Conservation (phyloP, 2,113 vertebrate genomes). For the Dicaeum eximium region DNA sequence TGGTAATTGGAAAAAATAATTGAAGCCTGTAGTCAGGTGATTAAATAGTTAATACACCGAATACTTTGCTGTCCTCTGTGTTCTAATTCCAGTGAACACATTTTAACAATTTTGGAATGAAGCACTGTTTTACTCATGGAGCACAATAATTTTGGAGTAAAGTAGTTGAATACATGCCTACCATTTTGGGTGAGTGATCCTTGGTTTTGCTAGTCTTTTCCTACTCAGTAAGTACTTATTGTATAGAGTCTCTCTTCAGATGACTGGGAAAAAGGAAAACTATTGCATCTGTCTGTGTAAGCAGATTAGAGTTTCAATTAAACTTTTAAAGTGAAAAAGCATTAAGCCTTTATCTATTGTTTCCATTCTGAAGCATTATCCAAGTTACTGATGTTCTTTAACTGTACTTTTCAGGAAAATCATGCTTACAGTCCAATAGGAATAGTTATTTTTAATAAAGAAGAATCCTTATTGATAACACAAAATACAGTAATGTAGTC, state of each 20-base stretch:
- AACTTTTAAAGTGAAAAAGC: not conserved
- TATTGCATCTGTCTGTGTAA: not conserved
- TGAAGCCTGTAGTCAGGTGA: not conserved
- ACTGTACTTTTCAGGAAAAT: not conserved
- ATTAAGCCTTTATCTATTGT: not conserved
- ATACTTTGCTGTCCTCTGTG: not conserved
- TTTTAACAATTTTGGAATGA: not conserved
- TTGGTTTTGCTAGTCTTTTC: not conserved
- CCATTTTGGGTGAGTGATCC: not conserved
- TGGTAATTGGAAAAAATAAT: not conserved
- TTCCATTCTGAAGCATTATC: not conserved
- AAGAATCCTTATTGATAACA: not conserved
- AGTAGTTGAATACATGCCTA: not conserved
- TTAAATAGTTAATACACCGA: not conserved
- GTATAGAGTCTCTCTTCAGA: not conserved
- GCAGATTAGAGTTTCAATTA: not conserved
- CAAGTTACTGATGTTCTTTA: not conserved
- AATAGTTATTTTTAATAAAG: not conserved
- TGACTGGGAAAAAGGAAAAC: not conserved
- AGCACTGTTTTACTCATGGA: not conserved
- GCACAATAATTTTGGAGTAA: not conserved
- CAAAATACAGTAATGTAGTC: not conserved
- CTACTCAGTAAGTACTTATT: not conserved
- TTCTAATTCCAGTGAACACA: not conserved
- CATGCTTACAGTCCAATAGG: not conserved